Conservation (phyloP, 1,140 invertebrate genomes). For the Zaprionus gabonicus region DNA sequence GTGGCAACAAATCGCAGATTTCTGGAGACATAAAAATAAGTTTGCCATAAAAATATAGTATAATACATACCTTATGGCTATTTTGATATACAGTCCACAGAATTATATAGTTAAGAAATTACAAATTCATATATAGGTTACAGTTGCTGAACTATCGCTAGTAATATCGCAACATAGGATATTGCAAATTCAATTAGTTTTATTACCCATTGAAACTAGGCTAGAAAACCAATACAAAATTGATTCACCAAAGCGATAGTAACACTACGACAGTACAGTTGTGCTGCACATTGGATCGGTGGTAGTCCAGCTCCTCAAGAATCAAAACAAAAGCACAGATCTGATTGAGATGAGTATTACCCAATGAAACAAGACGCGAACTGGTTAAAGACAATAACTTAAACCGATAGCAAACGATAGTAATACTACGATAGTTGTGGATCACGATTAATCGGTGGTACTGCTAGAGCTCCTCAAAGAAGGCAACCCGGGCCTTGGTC, state of each 20-base stretch:
- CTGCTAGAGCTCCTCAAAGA: slow-evolving; percentile 95
- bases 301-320: too few species aligned
- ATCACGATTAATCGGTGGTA: not conserved
- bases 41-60: not conserved
- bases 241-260: too few species aligned
- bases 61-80: slow-evolving; percentile 16
- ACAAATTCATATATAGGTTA: not conserved
- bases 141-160: not conserved
- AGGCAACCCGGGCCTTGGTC: slow-evolving; percentile 96
- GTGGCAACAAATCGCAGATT: not conserved
- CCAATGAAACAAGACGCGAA: not conserved
- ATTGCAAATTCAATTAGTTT: too few species aligned
- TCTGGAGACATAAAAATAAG: not conserved
- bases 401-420: not conserved
- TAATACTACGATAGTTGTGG: not conserved
- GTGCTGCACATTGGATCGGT: too few species aligned
- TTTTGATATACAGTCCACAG: slow-evolving; percentile 23
- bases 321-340: not conserved
- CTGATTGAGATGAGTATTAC: not conserved
- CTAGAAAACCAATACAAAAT: too few species aligned
- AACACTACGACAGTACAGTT: too few species aligned
- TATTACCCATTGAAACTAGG: too few species aligned
- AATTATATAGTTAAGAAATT: slow-evolving; percentile 4
- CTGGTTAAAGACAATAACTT: not conserved
- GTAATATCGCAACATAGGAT: not conserved